Base-by-base conservation (phyloP, 2,888 invertebrate genomes). In the Latrodectus elegans region DNA sequence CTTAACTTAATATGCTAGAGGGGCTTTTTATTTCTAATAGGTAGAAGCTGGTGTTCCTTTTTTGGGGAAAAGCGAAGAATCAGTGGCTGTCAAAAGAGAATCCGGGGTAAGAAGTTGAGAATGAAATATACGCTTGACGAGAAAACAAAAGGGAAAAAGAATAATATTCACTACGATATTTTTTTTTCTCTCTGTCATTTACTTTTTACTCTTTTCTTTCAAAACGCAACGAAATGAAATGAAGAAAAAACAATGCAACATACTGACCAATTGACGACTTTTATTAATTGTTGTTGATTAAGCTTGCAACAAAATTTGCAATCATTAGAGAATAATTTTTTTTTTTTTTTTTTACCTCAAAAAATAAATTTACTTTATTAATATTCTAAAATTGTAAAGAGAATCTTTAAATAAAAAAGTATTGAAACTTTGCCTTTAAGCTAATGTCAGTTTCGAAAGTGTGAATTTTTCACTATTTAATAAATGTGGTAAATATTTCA, bases 21-120 rank as follows among this genome's bases (percentile, higher is more conserved):
- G 77, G 84, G 84, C 84, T 77, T 84, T 84, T 84, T 77, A 84
- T 84, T 78, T 84, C 84, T 73, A 78, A 78, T 84, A 65, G 72
- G 73, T 65, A 17, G 38, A n/a, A 67, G 53, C 38, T 75, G 38
- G 22, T 51, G 22, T 52, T 52, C 26, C 17, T 71, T 73, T 72
- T 77, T 17, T 17, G 38, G 10, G 22, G n/a, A n/a, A 15, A 10
- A 17, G 49, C 38, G 65, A 53, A 67, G 22, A 55, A 55, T 12
- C 71, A 64, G 60, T 38, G 38, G 55, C 78, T 78, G 84, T 84
- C 84, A 84, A 77, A 84, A 82, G 26, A 77, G 38, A 55, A 65
- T 64, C 38, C 67, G 77, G 71, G 77, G n/a, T 60, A 65, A 17
- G 60, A 60, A 60, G n/a, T 60, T 15, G n/a, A n/a, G n/a, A 60